Base-by-base conservation (phyloP, 2,888 invertebrate species). In the Drosophila vallismaia region DNA sequence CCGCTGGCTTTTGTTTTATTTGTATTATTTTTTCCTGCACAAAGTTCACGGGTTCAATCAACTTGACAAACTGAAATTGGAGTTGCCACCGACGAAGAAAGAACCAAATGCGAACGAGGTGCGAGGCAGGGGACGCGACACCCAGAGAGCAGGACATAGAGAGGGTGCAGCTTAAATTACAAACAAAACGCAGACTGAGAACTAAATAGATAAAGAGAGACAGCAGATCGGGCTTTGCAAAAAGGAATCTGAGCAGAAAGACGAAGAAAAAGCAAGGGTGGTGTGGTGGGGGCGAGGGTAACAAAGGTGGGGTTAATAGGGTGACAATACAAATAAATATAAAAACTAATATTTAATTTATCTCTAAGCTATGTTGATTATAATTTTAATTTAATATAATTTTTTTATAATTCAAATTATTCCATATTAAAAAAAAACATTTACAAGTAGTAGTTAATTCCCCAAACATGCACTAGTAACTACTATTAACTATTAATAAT, bases 11-110 rank as follows among this genome's bases (percentile, higher is more conserved):
- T 51, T 56, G 45, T 42, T 45, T 38, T 67, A 52, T 69, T 38
- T 62, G 28, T 49, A 64, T 57, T 26, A 14, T 14, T 44, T 45
- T 59, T 12, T 45, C 57, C 36, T 36, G 36, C 49, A 59, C 72
- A 73, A 74, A 76, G 77, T 76, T 77, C 79, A 76, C 28, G 48
- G 46, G 68, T 83, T 79, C 80, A 79, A 79, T 83, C 67, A 83
- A 83, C 80, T 82, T 76, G 69, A 62, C 60, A 53, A 69, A 64
- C 72, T 62, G 57, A 72, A 72, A 75, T 68, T 64, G 42, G 52
- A 77, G 78, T 70, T 81, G 64, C 31, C 31, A 46, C 42, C 28
- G 4, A 26, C 12, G 26, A 24, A 38, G 12, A 9, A 51, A 12
- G 10, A n/a, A 24, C 40, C 19, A 31, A 52, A 3, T 10, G 29